Evolutionary conservation across 2,888 invertebrate genomes (phyloP), one percentile per base, ranked within the genome.

Genomic region (Cataglyphis altisquamis): DNA sequence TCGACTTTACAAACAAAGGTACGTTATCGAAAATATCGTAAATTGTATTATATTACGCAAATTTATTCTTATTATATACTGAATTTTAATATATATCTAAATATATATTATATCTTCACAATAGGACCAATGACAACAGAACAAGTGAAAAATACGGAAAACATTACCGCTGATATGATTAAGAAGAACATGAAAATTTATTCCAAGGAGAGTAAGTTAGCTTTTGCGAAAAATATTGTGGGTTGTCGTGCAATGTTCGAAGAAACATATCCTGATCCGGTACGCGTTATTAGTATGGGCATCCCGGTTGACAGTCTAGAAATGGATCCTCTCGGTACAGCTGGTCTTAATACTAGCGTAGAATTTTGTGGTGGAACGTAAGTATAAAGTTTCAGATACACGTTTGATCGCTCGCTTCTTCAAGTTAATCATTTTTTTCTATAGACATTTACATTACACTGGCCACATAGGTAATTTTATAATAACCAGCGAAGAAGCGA

Each of bases 301-400:
- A 96, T 99, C 62, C 97, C 99, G 0, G 97, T 99, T 8, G 99
- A 99, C 90, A 96, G 98, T 64, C 96, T 99, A 63, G 97, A 99
- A 93, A 96, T 96, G 39, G 97, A 99, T 95, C 99, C 99, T 0
- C 96, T 97, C 78, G 96, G 97, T 32, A 96, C 97, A 29, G 96
- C 96, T 60, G 99, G 98, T 0, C 96, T 96, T 72, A 96, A 97
- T 84, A 99, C 99, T 0, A 99, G 99, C 1, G 98, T 99, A 8
- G 99, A 99, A 95, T 99, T 99, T 95, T 99, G 99, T 95, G 99
- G 99, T 83, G 99, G 99, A 91, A 99, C 99, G 96, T 97, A 93
- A 95, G 96, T 95, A 52, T 78, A 32, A 70, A 12, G 8, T 29
- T 63, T 21, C n/a, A 52, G 15, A 1, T 1, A 52, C 12, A 25